Conservation (phyloP, 2,113 vertebrate species). For the Brevimyrus niger region DNA sequence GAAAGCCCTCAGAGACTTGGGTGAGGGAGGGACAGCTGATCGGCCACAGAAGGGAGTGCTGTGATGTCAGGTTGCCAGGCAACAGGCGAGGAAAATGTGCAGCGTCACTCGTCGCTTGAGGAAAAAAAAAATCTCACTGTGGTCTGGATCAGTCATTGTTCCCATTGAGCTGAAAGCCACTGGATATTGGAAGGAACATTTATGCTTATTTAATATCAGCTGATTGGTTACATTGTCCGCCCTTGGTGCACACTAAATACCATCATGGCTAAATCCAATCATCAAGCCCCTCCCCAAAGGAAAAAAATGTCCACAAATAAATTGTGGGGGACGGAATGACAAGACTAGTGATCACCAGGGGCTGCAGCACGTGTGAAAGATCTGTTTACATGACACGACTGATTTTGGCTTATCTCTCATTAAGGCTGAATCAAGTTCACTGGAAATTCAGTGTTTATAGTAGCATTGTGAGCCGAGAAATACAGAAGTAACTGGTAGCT, state of each 20-base stretch:
- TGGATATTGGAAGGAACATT: not conserved
- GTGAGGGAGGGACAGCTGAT: slow-evolving; percentile 4
- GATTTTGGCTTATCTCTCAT: not conserved
- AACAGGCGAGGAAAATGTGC: slow-evolving; percentile 49
- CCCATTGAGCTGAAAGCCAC: slow-evolving; percentile 3
- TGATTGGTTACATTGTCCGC: not conserved
- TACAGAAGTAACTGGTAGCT: not conserved
- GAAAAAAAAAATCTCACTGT: slow-evolving; percentile 35
- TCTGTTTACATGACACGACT: not conserved
- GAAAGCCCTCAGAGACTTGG: not conserved
- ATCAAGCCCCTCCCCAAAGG: not conserved
- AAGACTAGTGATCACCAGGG: not conserved
- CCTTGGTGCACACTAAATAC: not conserved
- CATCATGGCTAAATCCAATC: not conserved
- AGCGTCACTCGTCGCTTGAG: slow-evolving; percentile 50
- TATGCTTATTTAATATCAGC: not conserved
- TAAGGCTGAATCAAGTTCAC: not conserved
- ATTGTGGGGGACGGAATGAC: not conserved
- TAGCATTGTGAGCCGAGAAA: not conserved
- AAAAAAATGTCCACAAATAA: not conserved
- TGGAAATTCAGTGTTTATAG: not conserved
- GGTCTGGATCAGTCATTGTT: slow-evolving; percentile 34
- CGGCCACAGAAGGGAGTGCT: slow-evolving; percentile 7
- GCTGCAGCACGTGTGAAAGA: not conserved
- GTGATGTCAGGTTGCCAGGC: slow-evolving; percentile 51